Percentiles rank a stretch among this genome's conserved stretches.
Conservation (phyloP, 1,140 invertebrate genomes). For the Elysia chlorotica region DNA sequence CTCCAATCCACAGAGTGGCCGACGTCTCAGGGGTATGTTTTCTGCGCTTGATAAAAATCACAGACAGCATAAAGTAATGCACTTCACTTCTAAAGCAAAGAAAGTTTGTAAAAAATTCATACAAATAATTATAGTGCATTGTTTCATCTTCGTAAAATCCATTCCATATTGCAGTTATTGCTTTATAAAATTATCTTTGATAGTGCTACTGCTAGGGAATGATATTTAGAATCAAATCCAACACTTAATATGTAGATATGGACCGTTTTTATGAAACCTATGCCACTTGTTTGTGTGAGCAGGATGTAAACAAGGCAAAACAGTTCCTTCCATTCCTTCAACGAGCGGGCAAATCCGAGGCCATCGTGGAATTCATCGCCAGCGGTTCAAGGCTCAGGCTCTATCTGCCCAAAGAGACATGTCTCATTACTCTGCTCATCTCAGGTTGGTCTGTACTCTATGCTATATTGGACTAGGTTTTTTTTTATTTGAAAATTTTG, state of each 20-base stretch:
- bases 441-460: conserved; percentile 67
- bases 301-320: conserved; percentile 76
- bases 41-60: too few relatives aligned
- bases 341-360: conserved; percentile 81
- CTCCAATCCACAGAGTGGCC: conserved; percentile 80
- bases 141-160: too few relatives aligned
- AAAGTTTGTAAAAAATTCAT: too few relatives aligned
- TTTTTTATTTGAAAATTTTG: neutral
- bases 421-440: conserved; percentile 91
- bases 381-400: conserved; percentile 90
- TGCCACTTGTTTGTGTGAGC: conserved; percentile 14
- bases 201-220: too few relatives aligned
- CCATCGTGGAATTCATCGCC: conserved; percentile 92
- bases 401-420: conserved; percentile 93
- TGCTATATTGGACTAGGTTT: neutral
- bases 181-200: too few relatives aligned
- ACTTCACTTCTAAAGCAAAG: too few relatives aligned
- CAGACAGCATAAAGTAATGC: too few relatives aligned
- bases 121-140: too few relatives aligned
- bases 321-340: conserved; percentile 90
- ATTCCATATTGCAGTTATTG: too few relatives aligned
- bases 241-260: too few relatives aligned
- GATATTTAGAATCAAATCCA: too few relatives aligned
- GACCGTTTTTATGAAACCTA: too few relatives aligned
- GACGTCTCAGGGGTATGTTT: conserved; percentile 81